Base-by-base conservation (phyloP, 2,113 vertebrate species). In the Carassius gibelio region DNA sequence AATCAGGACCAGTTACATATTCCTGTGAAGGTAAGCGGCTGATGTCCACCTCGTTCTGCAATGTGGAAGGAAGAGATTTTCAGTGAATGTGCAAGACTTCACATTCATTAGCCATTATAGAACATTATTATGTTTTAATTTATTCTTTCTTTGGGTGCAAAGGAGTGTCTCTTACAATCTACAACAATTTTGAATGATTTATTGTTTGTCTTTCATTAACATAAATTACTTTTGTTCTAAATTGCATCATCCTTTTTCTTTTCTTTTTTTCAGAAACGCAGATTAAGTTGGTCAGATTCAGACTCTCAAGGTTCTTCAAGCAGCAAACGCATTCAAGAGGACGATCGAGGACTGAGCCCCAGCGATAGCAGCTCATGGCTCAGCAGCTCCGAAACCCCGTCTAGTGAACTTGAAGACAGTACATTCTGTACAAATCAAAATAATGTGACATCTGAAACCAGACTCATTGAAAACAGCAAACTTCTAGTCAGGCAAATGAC, bases 1-100 rank as follows among this genome's bases (percentile, higher is more conserved):
- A 85, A 57, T 81, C 89, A 91, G 62, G 93, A 92, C 78, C 94
- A 94, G 85, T 92, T 94, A 50, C 90, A 91, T 85, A 94, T 94
- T 62, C 93, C 94, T 6, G 92, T 92, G 19, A 90, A 94, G 90
- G 88, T 94, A 82, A 87, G 91, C 1, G 2, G 55, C 55, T 19
- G 17, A 59, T 59, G 21, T 19, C 17, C 17, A 55, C 15, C 52
- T 19, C 5, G 5, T 55, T 55, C 5, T 55, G 5, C 15, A 17
- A 55, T 6, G 15, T 5, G 5, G 4, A 55, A 17, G 52, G 19
- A 59, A 21, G 6, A 6, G 8, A 0, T 59, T 8, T 59, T 59
- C 55, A 21, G 55, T 59, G 55, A 57, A 17, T 57, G 52, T 19
- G 15, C 17, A 0, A 57, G 5, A 57, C 52, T 57, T 52, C 3